Evolutionary conservation across 1,140 invertebrate genomes (phyloP), one percentile per base, ranked within the genome.

Genomic region (Papilio aristodemus): DNA sequence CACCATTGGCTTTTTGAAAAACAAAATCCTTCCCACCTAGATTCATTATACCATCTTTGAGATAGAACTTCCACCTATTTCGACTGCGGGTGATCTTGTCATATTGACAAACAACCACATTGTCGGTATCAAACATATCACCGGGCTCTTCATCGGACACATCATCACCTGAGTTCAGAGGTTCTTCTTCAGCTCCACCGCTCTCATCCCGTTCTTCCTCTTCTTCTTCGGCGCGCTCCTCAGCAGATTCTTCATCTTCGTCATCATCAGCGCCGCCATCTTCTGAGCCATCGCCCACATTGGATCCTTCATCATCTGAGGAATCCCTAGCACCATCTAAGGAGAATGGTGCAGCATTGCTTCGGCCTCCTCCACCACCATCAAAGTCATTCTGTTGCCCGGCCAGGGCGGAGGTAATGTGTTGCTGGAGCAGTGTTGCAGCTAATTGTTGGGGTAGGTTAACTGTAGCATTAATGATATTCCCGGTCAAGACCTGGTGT

Each of bases 1-100:
- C 99, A 74, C 99, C 99, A 81, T 95, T 98, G 5, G 98, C 98
- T 93, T 98, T 99, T 92, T 99, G 98, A 92, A 99, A 99, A 74
- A 99, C 97, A 93, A 96, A 99, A 92, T 99, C 99, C 92, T 98
- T 98, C 14, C 98, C 98, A 80, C 96, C 95, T 75, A 99, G 94
- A 93, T 99, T 99, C 99, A 99, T 99, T 71, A 99, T 99, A 57
- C 99, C 99, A 93, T 99, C 98, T 93, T 99, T 99, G 66, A 99
- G 93, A 92, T 98, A 97, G 90, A 99, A 99, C 93, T 99, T 99
- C 99, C 99, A 99, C 90, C 98, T 98, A 85, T 99, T 99, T 81
- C 98, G 95, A 84, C 96, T 98, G 86, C 99, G 94, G 71, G 97
- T 98, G 70, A 99, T 99, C 96, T 99, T 99, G 92, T 99, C 98